Conservation (phyloP, 1,140 invertebrate genomes). For the Limonius californicus region DNA sequence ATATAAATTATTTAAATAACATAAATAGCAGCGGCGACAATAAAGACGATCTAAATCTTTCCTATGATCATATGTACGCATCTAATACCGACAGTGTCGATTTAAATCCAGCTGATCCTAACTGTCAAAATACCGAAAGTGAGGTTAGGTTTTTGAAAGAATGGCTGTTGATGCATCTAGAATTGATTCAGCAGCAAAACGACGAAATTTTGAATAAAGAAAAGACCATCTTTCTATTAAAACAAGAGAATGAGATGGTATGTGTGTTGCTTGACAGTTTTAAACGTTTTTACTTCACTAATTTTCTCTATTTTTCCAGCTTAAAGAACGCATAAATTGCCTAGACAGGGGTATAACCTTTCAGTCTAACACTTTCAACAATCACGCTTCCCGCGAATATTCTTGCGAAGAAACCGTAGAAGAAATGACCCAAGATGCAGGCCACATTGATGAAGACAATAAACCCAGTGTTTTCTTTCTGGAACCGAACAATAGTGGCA, state of each 20-base stretch:
- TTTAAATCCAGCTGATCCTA: slow-evolving; percentile 36
- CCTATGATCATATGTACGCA: slow-evolving; percentile 44
- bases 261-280: slow-evolving; percentile 15
- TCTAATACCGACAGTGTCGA: slow-evolving; percentile 34
- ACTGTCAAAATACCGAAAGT: slow-evolving; percentile 51
- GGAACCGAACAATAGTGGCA: neutral
- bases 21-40: slow-evolving; percentile 22
- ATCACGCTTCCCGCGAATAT: neutral
- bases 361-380: too few relatives aligned
- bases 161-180: slow-evolving; percentile 64
- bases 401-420: slow-evolving; percentile 23
- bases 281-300: neutral
- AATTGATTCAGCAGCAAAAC: slow-evolving; percentile 70
- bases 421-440: slow-evolving; percentile 44
- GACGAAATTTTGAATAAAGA: slow-evolving; percentile 67
- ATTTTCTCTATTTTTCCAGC: slow-evolving; percentile 45
- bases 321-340: slow-evolving; percentile 54
- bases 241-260: slow-evolving; percentile 65
- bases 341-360: slow-evolving; percentile 49
- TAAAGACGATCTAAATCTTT: slow-evolving; percentile 31
- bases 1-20: slow-evolving; percentile 31
- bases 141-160: slow-evolving; percentile 63
- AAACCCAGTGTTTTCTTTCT: slow-evolving; percentile 22
- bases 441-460: slow-evolving; percentile 34
- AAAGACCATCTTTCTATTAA: slow-evolving; percentile 56